These are phyloP conservation scores for Hartigia nigra DNA, from an alignment of 2,888 invertebrate genomes.

Conservation along the genomic window DNA sequence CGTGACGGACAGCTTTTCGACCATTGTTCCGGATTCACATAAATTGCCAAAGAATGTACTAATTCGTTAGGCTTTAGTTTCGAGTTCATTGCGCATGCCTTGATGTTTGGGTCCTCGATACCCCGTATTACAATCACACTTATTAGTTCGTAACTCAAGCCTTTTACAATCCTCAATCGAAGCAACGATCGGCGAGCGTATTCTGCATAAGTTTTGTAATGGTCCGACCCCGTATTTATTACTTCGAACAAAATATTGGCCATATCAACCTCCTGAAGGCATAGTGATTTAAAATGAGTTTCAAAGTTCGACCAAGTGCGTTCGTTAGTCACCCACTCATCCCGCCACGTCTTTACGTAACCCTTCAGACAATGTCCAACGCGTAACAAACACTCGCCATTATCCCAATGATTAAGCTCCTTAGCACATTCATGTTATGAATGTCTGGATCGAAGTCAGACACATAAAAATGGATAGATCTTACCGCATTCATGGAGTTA, in stretches of 20 bases:
- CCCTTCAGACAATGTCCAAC: conserved; percentile 2
- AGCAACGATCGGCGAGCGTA: conserved; percentile 3
- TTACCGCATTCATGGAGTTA: no score
- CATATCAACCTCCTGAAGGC: conserved; percentile 4
- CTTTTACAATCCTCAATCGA: conserved; percentile 1
- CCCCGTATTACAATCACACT: conserved; percentile 5
- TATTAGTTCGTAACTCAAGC: conserved; percentile 2
- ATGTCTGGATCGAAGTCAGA: no score
- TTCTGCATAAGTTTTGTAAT: conserved; percentile 6
- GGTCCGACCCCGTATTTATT: background rate
- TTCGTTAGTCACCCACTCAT: conserved; percentile 10
- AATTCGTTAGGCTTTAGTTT: background rate
- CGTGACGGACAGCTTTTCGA: no score
- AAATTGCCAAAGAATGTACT: background rate
- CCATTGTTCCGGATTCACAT: background rate
- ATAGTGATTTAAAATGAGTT: conserved; percentile 8
- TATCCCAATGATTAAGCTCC: background rate
- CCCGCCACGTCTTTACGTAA: background rate
- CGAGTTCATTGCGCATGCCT: background rate
- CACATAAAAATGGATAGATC: no score
- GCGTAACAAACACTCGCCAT: conserved; percentile 5
- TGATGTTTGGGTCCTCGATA: background rate
- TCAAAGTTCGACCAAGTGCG: conserved; percentile 16
- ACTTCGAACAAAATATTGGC: conserved; percentile 10
- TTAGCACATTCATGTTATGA: no score